Evolutionary conservation across 2,888 invertebrate species (phyloP).

Genomic region (Zaprionus obscuricornis): DNA sequence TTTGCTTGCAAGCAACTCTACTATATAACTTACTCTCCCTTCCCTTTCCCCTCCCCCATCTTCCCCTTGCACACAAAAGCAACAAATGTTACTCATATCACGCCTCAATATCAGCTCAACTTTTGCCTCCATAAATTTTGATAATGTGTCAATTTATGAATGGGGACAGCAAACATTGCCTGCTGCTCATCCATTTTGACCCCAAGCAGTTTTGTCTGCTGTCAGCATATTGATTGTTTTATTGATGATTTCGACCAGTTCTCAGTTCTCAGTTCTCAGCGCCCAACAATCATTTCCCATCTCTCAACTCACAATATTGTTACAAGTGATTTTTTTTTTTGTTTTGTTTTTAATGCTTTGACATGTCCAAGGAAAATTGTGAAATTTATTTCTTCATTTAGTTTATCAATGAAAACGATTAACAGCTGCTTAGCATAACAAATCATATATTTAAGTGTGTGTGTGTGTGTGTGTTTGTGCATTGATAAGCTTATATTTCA

Average conservation of each 20-base stretch:
- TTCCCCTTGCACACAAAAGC: not conserved
- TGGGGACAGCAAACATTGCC: slow-evolving; percentile 45
- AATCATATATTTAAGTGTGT: too few species aligned
- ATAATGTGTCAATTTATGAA: slow-evolving; percentile 78
- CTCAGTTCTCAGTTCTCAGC: too few species aligned
- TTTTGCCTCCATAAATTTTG: slow-evolving; percentile 68
- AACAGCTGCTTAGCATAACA: not conserved
- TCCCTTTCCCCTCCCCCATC: not conserved
- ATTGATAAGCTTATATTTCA: too few species aligned
- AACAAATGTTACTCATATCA: slow-evolving; percentile 52
- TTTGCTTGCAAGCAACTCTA: slow-evolving; percentile 54
- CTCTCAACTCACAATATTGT: slow-evolving; percentile 5
- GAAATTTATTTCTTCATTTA: slow-evolving; percentile 19
- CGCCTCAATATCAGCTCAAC: slow-evolving; percentile 44
- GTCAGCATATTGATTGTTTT: slow-evolving; percentile 78
- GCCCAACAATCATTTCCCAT: slow-evolving; percentile 38
- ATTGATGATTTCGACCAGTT: slow-evolving; percentile 68
- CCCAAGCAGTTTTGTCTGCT: slow-evolving; percentile 61
- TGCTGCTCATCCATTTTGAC: slow-evolving; percentile 39
- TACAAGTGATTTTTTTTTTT: too few species aligned
- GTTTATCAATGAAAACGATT: slow-evolving; percentile 21
- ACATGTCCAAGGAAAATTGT: slow-evolving; percentile 46
- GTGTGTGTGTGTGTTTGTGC: too few species aligned
- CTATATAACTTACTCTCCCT: not conserved
- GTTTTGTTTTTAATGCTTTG: slow-evolving; percentile 45